phyloP scores from a whole-genome alignment of 2,797 vertebrate genomes.

The Lophotriccus pileatus region DNA sequence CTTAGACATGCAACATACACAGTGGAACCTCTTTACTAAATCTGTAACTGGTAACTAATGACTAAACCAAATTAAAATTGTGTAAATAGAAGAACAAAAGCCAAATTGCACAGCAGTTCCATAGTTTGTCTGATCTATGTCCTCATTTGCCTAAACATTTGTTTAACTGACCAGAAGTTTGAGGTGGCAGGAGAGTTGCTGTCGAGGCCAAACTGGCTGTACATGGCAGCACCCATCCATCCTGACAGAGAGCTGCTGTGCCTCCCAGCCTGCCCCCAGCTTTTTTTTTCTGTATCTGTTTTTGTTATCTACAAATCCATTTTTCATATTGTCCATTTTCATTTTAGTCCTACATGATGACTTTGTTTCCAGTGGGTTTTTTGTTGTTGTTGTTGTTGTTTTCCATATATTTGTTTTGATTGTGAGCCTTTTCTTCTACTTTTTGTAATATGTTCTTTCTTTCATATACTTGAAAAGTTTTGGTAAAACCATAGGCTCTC shows the following conservation, averaged over 20 bases:
- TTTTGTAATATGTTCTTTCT: neutral
- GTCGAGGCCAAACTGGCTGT: fast-evolving
- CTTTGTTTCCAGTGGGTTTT: neutral
- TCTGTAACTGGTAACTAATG: neutral
- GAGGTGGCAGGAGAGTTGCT: neutral
- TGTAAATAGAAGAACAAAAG: neutral
- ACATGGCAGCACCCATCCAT: neutral
- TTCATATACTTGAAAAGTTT: neutral
- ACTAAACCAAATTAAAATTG: neutral
- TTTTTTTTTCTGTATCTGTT: neutral
- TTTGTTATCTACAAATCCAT: neutral
- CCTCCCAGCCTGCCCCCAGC: neutral
- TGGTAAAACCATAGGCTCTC: neutral
- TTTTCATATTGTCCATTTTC: neutral
- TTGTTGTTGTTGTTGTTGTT: neutral
- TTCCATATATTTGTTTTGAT: neutral
- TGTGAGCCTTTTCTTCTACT: neutral
- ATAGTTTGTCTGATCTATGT: neutral
- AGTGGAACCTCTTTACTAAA: neutral
- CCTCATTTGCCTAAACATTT: neutral
- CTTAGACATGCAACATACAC: neutral
- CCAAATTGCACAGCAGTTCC: neutral
- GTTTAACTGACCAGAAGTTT: neutral
- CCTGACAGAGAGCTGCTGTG: neutral
- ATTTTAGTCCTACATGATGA: neutral